phyloP scores from a whole-genome alignment of 2,113 vertebrate species.

The Penelope pileata region DNA sequence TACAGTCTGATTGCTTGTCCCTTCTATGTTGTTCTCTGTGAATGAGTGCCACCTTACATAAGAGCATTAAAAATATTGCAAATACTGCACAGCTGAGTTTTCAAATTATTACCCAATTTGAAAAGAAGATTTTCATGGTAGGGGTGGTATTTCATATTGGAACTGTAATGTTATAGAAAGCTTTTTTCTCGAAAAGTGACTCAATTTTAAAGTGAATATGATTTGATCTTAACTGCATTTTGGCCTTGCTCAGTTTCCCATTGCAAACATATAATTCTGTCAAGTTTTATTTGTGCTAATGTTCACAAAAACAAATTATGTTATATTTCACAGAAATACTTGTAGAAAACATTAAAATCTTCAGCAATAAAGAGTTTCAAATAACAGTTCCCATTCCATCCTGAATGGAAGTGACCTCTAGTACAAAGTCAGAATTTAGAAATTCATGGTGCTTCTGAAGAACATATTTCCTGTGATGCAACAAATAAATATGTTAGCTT shows the following conservation, averaged over 20 bases:
- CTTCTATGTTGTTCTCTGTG: neutral
- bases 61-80: neutral
- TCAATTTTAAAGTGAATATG: neutral
- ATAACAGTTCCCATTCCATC: conserved; percentile 43
- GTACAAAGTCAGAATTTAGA: conserved; percentile 55
- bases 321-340: conserved; percentile 1
- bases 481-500: neutral
- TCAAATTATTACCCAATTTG: neutral
- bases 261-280: neutral
- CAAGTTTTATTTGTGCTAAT: conserved; percentile 9
- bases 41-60: neutral
- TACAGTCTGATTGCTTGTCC: neutral
- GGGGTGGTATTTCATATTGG: neutral
- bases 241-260: neutral
- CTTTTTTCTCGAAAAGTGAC: neutral
- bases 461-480: conserved; percentile 20
- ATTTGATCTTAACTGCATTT: neutral
- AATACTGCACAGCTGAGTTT: neutral
- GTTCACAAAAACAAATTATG: neutral
- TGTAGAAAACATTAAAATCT: neutral
- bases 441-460: conserved; percentile 34
- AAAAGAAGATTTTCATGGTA: neutral
- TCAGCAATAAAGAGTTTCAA: neutral
- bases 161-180: neutral
- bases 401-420: conserved; percentile 59